Percentiles rank a stretch among this genome's conserved stretches.
phyloP scores from a whole-genome alignment of 2,113 vertebrate species.

The Triplophysa tibetana region DNA sequence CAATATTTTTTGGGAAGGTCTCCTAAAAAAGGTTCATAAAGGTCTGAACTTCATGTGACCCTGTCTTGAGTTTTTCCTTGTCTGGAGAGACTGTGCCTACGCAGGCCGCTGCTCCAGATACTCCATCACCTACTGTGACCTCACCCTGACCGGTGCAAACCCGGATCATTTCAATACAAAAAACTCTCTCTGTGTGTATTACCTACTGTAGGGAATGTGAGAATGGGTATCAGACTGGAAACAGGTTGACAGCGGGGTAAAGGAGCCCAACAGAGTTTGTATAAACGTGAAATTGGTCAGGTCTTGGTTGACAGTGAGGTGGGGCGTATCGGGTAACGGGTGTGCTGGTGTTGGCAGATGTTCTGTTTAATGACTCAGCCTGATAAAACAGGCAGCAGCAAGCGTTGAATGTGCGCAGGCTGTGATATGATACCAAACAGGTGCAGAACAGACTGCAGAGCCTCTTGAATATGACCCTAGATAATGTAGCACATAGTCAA shows the following conservation, averaged over 20 bases:
- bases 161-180: slow-evolving; percentile 33
- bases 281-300: slow-evolving; percentile 8
- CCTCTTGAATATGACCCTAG: neutral
- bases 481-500: neutral
- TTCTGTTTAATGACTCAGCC: slow-evolving; percentile 9
- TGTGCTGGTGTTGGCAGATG: slow-evolving; percentile 7
- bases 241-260: neutral
- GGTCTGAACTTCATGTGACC: slow-evolving; percentile 52
- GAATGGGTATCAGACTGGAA: neutral
- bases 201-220: slow-evolving; percentile 48
- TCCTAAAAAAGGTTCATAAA: slow-evolving; percentile 39
- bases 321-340: neutral
- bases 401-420: neutral
- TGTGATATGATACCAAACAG: slow-evolving; percentile 24
- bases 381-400: slow-evolving; percentile 17
- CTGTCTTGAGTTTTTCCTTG: slow-evolving; percentile 47
- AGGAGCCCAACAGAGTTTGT: neutral
- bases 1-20: slow-evolving; percentile 27
- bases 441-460: slow-evolving; percentile 2
- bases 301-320: slow-evolving; percentile 9
- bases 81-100: slow-evolving; percentile 36
- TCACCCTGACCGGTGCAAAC: slow-evolving; percentile 6
- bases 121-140: slow-evolving; percentile 30
- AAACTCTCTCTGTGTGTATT: slow-evolving; percentile 22
- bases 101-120: slow-evolving; percentile 33